Evolutionary conservation across 2,888 invertebrate genomes (phyloP).

Genomic region (Macaria notata): DNA sequence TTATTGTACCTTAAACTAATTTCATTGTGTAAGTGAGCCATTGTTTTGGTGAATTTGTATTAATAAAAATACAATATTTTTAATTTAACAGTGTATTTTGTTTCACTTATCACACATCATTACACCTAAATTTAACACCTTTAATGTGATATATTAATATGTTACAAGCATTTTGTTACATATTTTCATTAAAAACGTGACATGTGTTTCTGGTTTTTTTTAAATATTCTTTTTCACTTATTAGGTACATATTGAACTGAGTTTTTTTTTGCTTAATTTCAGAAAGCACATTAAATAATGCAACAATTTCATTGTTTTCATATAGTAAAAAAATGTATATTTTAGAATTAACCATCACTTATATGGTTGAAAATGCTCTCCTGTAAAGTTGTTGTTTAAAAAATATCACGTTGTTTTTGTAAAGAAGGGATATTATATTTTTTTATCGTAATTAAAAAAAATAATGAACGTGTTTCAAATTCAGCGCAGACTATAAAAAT

Average conservation of each 20-base stretch:
- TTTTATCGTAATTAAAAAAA: too few species aligned
- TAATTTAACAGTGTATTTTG: constrained; percentile 1
- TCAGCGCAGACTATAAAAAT: too few species aligned
- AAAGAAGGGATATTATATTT: constrained; percentile 17
- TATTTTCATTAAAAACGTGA: constrained; percentile 21
- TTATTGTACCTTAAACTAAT: constrained; percentile 28
- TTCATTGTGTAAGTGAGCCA: constrained; percentile 20
- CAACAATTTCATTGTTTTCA: constrained; percentile 21
- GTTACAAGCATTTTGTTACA: constrained; percentile 21
- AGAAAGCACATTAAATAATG: constrained; percentile 17
- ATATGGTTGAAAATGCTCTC: constrained; percentile 19
- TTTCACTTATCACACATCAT: constrained; percentile 5
- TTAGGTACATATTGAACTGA: constrained; percentile 9
- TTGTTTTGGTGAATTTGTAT: constrained; percentile 9
- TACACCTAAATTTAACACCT: constrained; percentile 17
- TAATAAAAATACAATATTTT: neutral
- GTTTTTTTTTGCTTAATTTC: constrained; percentile 12
- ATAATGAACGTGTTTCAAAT: too few species aligned
- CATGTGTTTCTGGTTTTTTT: constrained; percentile 10
- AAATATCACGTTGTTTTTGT: constrained; percentile 22
- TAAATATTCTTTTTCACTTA: constrained; percentile 5
- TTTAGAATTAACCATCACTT: constrained; percentile 11
- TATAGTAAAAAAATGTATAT: constrained; percentile 10
- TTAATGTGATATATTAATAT: constrained; percentile 23
- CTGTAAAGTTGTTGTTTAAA: constrained; percentile 22